A percentile compares a stretch with the other conserved stretches of the same genome.
phyloP scores from a whole-genome alignment of 2,888 invertebrate genomes.

The Caenorhabditis doughertyi region DNA sequence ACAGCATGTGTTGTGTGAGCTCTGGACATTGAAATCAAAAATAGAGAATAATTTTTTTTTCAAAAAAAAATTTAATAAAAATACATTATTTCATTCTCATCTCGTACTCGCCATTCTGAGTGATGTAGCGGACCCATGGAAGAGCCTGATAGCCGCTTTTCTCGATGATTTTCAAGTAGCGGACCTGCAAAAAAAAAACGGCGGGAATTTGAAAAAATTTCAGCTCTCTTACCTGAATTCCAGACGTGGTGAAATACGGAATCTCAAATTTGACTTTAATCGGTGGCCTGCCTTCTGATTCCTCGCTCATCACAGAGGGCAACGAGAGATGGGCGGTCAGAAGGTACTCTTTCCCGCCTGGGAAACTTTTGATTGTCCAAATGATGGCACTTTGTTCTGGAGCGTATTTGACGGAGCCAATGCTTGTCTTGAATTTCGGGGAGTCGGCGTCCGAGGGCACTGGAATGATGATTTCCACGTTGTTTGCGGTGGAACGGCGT shows the following conservation, averaged over 20 bases:
- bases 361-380: constrained; percentile 86
- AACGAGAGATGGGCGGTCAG: constrained; percentile 98
- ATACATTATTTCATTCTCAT: constrained; percentile 86
- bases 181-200: constrained; percentile 86
- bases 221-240: constrained; percentile 96
- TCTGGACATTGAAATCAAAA: background rate
- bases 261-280: constrained; percentile 99
- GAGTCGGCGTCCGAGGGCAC: constrained; percentile 98
- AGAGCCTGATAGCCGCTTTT: constrained; percentile 99
- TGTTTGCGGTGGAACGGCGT: constrained; percentile 96
- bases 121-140: constrained; percentile 99
- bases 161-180: constrained; percentile 97
- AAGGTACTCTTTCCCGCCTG: constrained; percentile 93
- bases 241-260: constrained; percentile 98
- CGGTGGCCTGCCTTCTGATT: constrained; percentile 95
- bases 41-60: too few relatives aligned
- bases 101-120: constrained; percentile 99
- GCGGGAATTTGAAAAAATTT: background rate
- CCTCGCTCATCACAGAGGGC: constrained; percentile 95
- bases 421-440: constrained; percentile 89
- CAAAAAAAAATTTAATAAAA: background rate
- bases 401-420: constrained; percentile 95
- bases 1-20: constrained; percentile 26
- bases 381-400: constrained; percentile 97
- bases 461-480: constrained; percentile 97